Conservation (phyloP, 2,113 vertebrate genomes). For the Brienomyrus brachyistius region DNA sequence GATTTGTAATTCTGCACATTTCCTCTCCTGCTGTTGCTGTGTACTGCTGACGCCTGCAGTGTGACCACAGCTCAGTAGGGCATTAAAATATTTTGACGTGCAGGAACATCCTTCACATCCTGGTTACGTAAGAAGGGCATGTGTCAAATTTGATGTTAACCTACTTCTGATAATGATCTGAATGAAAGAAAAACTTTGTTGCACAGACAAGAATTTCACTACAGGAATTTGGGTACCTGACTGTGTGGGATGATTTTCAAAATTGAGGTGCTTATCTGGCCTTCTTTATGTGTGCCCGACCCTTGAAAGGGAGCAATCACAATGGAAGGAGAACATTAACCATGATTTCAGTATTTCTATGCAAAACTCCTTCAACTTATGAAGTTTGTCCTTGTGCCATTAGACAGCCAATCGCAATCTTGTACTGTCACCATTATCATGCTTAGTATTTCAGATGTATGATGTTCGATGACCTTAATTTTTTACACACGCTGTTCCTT, state of each 20-base stretch:
- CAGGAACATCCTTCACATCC: slow-evolving; percentile 35
- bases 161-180: slow-evolving; percentile 26
- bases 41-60: neutral
- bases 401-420: neutral
- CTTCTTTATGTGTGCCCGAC: neutral
- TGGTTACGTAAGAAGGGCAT: slow-evolving; percentile 28
- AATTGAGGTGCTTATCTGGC: neutral
- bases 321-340: slow-evolving; percentile 9
- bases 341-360: slow-evolving; percentile 14
- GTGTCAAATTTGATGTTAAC: slow-evolving; percentile 10
- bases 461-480: neutral
- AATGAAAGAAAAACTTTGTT: slow-evolving; percentile 17
- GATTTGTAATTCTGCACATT: slow-evolving; percentile 28
- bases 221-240: neutral
- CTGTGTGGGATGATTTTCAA: neutral
- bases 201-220: slow-evolving; percentile 28
- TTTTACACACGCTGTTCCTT: neutral
- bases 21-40: neutral
- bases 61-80: slow-evolving; percentile 21
- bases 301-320: neutral
- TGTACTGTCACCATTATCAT: neutral
- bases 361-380: neutral
- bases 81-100: slow-evolving; percentile 21
- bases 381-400: neutral
- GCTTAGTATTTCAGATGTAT: neutral